Percentiles rank a stretch among this genome's conserved stretches.
Conservation (phyloP, 2,113 vertebrate species). For the Urocolius indicus region DNA sequence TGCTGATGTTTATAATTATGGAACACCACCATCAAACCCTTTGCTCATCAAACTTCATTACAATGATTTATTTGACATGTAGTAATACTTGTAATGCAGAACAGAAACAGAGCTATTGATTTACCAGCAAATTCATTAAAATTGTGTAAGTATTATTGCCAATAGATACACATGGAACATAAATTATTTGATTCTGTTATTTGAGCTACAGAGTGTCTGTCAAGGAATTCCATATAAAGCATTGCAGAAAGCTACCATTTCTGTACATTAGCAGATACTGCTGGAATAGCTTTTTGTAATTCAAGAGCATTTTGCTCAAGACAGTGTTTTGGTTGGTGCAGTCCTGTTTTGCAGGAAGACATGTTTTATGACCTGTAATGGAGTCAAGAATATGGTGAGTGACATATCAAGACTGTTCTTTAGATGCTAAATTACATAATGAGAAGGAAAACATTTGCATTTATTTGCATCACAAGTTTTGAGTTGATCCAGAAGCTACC, state of each 20-base stretch:
- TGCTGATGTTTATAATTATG: conserved; percentile 78
- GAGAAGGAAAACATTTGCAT: neutral
- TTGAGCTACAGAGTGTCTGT: conserved; percentile 1
- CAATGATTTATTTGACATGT: conserved; percentile 73
- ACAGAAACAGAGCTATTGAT: conserved; percentile 72
- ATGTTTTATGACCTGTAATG: neutral
- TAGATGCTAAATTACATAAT: neutral
- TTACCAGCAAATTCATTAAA: conserved; percentile 70
- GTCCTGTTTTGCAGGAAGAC: neutral
- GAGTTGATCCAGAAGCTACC: neutral
- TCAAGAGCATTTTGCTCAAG: neutral
- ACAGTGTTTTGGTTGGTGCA: neutral
- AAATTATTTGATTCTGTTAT: conserved; percentile 56
- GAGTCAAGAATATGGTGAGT: conserved; percentile 2
- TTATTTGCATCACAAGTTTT: neutral
- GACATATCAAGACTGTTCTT: neutral
- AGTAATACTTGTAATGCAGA: conserved; percentile 71
- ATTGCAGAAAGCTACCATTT: neutral
- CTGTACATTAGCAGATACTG: neutral
- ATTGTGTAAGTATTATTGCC: conserved; percentile 73
- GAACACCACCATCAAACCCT: conserved; percentile 67
- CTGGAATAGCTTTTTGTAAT: neutral
- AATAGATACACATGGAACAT: conserved; percentile 64
- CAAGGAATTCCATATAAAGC: conserved; percentile 45
- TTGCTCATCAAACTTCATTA: conserved; percentile 75